Conservation (phyloP, 37 sponge, comb jelly and placozoan genomes). For the Diacarnus erythraeanus region DNA sequence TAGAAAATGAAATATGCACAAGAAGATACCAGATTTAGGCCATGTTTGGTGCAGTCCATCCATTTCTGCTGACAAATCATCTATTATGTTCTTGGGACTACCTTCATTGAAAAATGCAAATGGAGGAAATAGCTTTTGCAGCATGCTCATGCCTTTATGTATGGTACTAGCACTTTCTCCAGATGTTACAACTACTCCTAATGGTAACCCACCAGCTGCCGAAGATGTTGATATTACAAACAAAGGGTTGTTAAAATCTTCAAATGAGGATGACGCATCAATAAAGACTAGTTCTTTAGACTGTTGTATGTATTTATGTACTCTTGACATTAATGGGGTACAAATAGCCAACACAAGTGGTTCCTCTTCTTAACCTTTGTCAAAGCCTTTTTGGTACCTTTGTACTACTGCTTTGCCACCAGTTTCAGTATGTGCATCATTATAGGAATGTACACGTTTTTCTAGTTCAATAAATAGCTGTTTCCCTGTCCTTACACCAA, state of each 20-base stretch:
- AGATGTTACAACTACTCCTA: conserved; percentile 14
- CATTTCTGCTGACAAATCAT: conserved; percentile 25
- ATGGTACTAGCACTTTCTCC: conserved; percentile 5
- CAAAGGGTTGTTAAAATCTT: not conserved
- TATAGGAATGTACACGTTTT: conserved; percentile 10
- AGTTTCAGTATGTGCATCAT: conserved; percentile 14
- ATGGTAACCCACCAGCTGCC: conserved; percentile 2
- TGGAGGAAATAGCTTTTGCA: not conserved
- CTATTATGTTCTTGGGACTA: not conserved
- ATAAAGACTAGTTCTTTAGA: not conserved
- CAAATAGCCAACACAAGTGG: not conserved
- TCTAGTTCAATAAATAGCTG: conserved; percentile 15
- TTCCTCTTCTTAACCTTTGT: not conserved
- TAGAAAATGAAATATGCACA: conserved; percentile 40
- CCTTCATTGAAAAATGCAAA: not conserved
- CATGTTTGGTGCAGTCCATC: conserved; percentile 14
- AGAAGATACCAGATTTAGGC: not conserved
- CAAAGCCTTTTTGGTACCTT: not conserved
- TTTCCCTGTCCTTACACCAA: conserved; percentile 8
- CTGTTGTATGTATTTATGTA: not conserved
- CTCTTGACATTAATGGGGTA: not conserved
- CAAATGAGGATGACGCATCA: conserved; percentile 4
- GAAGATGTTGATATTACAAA: conserved; percentile 3
- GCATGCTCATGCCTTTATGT: not conserved
- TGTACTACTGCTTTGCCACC: not conserved